Conservation (phyloP, 2,797 vertebrate genomes). For the Neomorphus geoffroyi region DNA sequence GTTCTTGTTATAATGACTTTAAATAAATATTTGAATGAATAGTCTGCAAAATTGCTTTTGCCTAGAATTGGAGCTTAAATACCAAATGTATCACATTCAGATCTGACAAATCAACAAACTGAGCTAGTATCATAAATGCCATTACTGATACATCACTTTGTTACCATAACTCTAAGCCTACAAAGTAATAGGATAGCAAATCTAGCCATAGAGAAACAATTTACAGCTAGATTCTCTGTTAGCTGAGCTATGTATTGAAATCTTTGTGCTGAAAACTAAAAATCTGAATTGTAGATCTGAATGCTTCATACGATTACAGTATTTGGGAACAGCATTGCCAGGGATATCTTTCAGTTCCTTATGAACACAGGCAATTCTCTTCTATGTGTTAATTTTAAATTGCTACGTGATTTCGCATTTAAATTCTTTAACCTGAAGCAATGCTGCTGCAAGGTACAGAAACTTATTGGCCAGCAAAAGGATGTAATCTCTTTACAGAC, state of each 20-base stretch:
- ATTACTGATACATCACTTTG: background rate
- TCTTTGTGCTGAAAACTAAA: background rate
- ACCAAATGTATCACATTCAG: background rate
- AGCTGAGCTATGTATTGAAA: background rate
- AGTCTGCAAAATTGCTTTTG: background rate
- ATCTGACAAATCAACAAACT: background rate
- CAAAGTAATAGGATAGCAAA: background rate
- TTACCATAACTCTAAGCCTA: background rate
- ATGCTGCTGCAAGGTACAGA: background rate
- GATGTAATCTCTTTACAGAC: background rate
- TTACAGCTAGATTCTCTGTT: background rate
- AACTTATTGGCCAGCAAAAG: background rate
- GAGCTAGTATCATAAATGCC: background rate
- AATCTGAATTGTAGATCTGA: background rate
- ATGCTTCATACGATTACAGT: background rate
- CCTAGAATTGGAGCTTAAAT: background rate
- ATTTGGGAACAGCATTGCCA: background rate
- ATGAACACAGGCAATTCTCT: background rate
- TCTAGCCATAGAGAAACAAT: background rate
- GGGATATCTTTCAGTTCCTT: background rate
- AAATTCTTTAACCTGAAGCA: background rate
- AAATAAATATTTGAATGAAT: background rate
- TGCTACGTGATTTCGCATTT: background rate
- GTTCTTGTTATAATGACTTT: background rate
- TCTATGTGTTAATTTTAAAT: background rate